Percentiles rank a stretch among this genome's conserved stretches.
phyloP scores from a whole-genome alignment of 1,140 invertebrate species.

The Listronotus oregonensis region DNA sequence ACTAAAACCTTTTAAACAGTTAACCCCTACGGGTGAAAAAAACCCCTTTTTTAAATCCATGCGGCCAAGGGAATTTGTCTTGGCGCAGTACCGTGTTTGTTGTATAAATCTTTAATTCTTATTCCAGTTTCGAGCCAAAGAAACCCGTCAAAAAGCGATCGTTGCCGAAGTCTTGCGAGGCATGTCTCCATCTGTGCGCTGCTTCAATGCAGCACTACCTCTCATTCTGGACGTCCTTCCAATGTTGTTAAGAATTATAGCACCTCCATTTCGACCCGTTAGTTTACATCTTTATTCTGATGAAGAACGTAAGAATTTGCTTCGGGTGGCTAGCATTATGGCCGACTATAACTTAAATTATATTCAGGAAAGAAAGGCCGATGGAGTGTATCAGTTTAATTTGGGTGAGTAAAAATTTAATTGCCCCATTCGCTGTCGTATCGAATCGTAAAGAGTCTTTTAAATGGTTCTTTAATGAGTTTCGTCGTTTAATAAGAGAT shows the following conservation, averaged over 20 bases:
- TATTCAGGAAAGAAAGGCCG: conserved; percentile 74
- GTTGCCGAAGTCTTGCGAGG: conserved; percentile 66
- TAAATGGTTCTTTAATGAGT: no score
- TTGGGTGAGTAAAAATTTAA: conserved; percentile 72
- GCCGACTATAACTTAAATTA: conserved; percentile 88
- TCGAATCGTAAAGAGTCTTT: no score
- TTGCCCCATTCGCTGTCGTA: no score
- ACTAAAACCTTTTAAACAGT: no score
- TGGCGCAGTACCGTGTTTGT: no score
- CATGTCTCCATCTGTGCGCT: conserved; percentile 64
- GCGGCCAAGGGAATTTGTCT: no score
- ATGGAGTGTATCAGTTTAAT: conserved; percentile 80
- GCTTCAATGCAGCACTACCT: conserved; percentile 61
- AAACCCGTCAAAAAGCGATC: conserved; percentile 62
- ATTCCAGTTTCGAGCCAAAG: conserved; percentile 64
- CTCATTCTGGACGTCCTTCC: conserved; percentile 77
- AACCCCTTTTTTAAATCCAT: no score
- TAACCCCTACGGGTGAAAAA: no score
- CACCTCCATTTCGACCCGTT: conserved; percentile 78
- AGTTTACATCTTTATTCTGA: conserved; percentile 75
- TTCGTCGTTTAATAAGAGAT: no score
- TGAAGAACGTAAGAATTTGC: conserved; percentile 74
- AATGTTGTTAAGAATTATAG: conserved; percentile 74
- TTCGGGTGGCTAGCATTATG: conserved; percentile 80
- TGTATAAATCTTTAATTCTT: no score